phyloP scores from a whole-genome alignment of 53 echinoderm and acorn worm genomes.

The Patiria pectinifera region DNA sequence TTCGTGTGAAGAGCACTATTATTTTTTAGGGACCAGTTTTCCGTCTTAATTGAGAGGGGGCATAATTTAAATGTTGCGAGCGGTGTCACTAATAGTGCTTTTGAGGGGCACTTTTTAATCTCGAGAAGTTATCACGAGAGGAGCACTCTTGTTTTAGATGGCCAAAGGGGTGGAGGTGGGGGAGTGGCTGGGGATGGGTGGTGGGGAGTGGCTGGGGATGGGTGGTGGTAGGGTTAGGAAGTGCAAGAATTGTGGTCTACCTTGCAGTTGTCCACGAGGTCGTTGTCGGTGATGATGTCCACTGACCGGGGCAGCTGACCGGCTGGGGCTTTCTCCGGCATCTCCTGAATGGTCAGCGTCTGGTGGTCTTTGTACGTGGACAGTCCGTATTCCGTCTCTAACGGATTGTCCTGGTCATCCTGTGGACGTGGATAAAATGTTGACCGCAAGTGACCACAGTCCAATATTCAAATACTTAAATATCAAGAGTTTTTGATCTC shows the following conservation, averaged over 20 bases:
- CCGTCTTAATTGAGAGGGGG: too few relatives aligned
- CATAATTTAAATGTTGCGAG: too few relatives aligned
- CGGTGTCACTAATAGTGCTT: too few relatives aligned
- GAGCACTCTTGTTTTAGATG: too few relatives aligned
- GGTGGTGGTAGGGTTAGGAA: not conserved
- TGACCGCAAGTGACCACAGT: not conserved
- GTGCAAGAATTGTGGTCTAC: slow-evolving; percentile 43
- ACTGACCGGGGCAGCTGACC: slow-evolving; percentile 93
- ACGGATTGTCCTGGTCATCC: slow-evolving; percentile 96
- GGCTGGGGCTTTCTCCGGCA: slow-evolving; percentile 99
- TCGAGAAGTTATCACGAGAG: too few relatives aligned
- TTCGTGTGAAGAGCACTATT: too few relatives aligned
- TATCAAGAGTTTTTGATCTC: too few relatives aligned
- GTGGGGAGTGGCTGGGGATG: too few relatives aligned
- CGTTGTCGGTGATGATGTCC: slow-evolving; percentile 96
- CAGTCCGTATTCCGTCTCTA: slow-evolving; percentile 97
- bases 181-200: too few relatives aligned
- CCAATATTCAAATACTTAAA: not conserved
- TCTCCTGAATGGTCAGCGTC: slow-evolving; percentile 96
- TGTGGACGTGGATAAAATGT: slow-evolving; percentile 35
- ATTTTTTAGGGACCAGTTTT: too few relatives aligned
- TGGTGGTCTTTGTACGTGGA: slow-evolving; percentile 97
- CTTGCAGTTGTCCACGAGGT: slow-evolving; percentile 96
- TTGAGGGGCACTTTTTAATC: too few relatives aligned
- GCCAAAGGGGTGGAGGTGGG: too few relatives aligned